Conservation (phyloP, 2,113 vertebrate species). For the Asarcornis scutulata region DNA sequence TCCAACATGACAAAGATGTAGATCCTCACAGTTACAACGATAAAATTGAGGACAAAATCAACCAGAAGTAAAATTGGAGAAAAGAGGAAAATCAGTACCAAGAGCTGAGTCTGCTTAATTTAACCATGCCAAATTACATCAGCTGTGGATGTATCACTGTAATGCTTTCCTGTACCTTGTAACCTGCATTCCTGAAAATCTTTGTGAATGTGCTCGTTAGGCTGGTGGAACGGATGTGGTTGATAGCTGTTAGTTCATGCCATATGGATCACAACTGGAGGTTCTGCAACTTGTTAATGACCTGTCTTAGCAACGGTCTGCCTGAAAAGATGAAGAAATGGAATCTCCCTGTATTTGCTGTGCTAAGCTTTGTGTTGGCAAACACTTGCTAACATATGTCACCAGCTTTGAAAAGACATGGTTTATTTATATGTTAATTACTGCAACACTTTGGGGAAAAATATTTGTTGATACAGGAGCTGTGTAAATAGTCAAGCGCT, state of each 20-base stretch:
- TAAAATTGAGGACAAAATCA: not conserved
- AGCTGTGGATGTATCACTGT: not conserved
- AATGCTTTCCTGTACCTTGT: not conserved
- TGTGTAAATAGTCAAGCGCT: conserved; percentile 50
- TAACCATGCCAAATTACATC: not conserved
- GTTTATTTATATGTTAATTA: conserved; percentile 70
- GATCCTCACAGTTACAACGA: not conserved
- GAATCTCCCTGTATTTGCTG: not conserved
- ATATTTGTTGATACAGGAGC: conserved; percentile 53
- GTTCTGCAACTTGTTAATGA: conserved; percentile 33
- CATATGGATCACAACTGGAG: conserved; percentile 6
- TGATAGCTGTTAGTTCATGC: not conserved
- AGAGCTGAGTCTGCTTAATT: not conserved
- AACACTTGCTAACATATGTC: conserved; percentile 60
- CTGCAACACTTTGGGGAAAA: conserved; percentile 44
- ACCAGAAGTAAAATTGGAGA: not conserved
- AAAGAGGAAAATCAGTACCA: not conserved
- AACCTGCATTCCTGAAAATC: not conserved
- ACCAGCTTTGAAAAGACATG: conserved; percentile 49
- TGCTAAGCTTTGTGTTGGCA: conserved; percentile 28
- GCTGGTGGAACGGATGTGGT: not conserved
- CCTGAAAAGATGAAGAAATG: conserved; percentile 1
- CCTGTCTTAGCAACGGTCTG: conserved; percentile 7
- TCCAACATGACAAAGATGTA: not conserved
- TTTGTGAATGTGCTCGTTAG: not conserved